phyloP scores from a whole-genome alignment of 2,113 vertebrate genomes.

The Psittacara wagleri region DNA sequence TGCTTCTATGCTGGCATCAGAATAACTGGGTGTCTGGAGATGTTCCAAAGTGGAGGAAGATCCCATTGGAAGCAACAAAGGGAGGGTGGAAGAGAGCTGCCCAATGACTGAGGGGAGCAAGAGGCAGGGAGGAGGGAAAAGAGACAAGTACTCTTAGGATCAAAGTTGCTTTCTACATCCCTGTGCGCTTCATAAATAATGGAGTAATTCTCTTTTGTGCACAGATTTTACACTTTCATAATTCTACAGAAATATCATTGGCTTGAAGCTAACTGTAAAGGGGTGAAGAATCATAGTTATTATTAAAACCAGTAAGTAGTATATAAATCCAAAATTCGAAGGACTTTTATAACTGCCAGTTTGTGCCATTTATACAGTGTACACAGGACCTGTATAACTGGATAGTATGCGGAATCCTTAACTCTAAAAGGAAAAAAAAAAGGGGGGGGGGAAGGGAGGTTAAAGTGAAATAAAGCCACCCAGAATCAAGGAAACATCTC shows the following conservation, averaged over 20 bases:
- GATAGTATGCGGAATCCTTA: background rate
- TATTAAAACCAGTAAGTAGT: background rate
- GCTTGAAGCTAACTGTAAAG: background rate
- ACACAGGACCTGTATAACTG: background rate
- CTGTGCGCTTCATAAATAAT: background rate
- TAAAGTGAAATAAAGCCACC: background rate
- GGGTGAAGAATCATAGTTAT: background rate
- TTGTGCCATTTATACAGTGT: rapidly evolving
- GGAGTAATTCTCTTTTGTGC: background rate
- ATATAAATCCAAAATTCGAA: background rate
- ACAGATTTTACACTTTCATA: background rate
- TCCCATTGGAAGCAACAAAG: background rate
- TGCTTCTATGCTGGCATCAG: background rate
- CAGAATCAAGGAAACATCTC: background rate
- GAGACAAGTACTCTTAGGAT: background rate
- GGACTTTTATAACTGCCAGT: background rate
- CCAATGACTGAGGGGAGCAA: background rate
- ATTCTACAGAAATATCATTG: background rate
- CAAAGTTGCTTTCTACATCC: background rate
- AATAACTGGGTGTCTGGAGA: background rate
- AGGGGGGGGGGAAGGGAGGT: background rate
- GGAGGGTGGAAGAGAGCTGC: background rate
- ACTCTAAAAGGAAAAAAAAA: background rate
- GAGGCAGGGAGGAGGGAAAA: background rate
- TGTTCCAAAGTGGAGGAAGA: background rate